Evolutionary conservation across 2,797 vertebrate genomes (phyloP), one percentile per base, ranked within the genome.

Genomic region (Uromys caudimaculatus): DNA sequence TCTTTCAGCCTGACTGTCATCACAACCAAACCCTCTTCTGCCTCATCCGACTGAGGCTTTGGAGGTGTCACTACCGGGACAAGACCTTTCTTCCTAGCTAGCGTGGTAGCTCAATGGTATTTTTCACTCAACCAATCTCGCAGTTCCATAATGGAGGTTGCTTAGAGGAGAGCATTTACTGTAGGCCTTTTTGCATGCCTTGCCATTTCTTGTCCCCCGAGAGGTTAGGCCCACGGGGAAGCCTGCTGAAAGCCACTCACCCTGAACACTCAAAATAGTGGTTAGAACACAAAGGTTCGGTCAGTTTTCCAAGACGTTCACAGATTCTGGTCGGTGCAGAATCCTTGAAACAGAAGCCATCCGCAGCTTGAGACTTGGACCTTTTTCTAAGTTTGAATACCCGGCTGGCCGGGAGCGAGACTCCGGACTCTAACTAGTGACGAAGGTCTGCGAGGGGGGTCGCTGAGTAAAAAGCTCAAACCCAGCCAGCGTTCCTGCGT

Each of bases 401-500:
- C 44, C 32, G 29, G 32, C 29, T 4, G 2, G 32, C 29, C 4
- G 4, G 32, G 4, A 41, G 19, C 19, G n/a, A 54, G 52, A 64
- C 19, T 90, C 50, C 2, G 44, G 60, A 50, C 64, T 47, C 35
- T 24, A 32, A 58, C 24, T 90, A 88, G 73, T 13, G 62, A 7
- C 16, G 32, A 64, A 58, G 35, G n/a, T 75, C 41, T 41, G 24
- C 16, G 69, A 71, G 6, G 47, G 47, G 81, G 62, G 54, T 82
- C 3, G 0, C 79, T 85, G 29, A 89, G 90, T 71, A 13, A 79
- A 95, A 95, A 91, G 88, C 92, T 86, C 88, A 78, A 89, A 64
- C 81, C 29, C 90, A 92, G 92, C 41, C 38, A 92, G 92, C 82
- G 58, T 93, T 96, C 92, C 56, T 23, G 38, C 41, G 73, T 67